Evolutionary conservation across 2,797 vertebrate genomes (phyloP).

Genomic region (Lepidocolaptes lacrymiger): DNA sequence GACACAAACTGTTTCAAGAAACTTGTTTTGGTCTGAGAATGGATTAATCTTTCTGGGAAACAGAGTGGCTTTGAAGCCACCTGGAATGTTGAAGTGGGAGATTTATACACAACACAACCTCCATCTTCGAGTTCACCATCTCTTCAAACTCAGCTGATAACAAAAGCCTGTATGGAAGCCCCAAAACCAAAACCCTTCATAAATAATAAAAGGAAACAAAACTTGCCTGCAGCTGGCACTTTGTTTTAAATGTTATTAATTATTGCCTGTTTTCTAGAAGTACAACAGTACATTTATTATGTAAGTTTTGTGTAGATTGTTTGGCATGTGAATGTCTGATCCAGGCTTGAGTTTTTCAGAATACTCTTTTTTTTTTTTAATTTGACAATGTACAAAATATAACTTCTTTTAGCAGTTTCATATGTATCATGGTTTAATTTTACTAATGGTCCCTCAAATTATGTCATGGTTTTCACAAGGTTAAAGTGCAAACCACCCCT

Average conservation of each 20-base stretch:
- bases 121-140: not conserved
- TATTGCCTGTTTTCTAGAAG: not conserved
- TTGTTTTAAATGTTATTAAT: not conserved
- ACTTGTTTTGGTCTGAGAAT: not conserved
- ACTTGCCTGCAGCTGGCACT: fast-evolving
- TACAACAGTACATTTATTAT: not conserved
- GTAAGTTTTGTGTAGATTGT: not conserved
- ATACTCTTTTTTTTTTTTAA: not conserved
- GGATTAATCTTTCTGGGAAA: not conserved
- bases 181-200: not conserved
- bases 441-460: not conserved
- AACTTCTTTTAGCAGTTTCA: not conserved
- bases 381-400: not conserved
- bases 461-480: not conserved
- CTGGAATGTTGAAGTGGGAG: not conserved
- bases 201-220: not conserved
- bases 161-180: not conserved
- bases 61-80: not conserved
- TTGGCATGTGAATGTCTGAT: not conserved
- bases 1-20: not conserved
- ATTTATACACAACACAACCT: not conserved
- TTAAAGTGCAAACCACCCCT: not conserved
- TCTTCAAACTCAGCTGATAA: not conserved
- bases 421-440: not conserved
- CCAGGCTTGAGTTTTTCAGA: not conserved